Conservation (phyloP, 1,140 invertebrate species). For the Chlorops oryzae region DNA sequence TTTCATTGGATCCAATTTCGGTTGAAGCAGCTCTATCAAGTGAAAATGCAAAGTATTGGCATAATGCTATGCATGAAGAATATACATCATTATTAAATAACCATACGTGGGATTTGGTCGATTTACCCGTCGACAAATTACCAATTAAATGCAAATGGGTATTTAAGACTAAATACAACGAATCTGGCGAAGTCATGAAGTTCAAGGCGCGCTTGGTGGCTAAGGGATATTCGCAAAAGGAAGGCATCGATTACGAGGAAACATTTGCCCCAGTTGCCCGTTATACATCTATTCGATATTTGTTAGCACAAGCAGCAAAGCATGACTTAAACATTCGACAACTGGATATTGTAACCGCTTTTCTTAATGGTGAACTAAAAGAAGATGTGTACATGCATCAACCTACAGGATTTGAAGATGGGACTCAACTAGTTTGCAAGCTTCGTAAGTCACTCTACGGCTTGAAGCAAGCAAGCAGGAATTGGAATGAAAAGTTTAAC, state of each 20-base stretch:
- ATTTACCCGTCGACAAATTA: conserved; percentile 15
- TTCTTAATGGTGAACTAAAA: conserved; percentile 19
- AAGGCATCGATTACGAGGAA: conserved; percentile 9
- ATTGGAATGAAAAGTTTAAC: conserved; percentile 28
- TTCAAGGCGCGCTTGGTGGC: conserved; percentile 39
- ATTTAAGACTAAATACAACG: conserved; percentile 17
- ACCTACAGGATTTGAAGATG: conserved; percentile 23
- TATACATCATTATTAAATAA: not conserved
- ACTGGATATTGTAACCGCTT: conserved; percentile 25
- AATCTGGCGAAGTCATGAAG: not conserved
- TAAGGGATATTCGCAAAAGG: conserved; percentile 9
- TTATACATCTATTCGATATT: conserved; percentile 16
- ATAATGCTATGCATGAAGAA: not conserved
- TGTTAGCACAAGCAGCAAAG: conserved; percentile 19
- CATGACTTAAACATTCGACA: conserved; percentile 21
- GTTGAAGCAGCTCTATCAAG: not conserved
- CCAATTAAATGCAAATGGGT: conserved; percentile 23
- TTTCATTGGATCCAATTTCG: not conserved
- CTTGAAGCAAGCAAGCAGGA: conserved; percentile 27
- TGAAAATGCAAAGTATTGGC: not conserved
- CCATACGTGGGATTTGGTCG: conserved; percentile 17
- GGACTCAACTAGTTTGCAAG: conserved; percentile 16
- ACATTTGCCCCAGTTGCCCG: conserved; percentile 3
- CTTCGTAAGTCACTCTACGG: conserved; percentile 29
- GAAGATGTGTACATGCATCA: conserved; percentile 47